Evolutionary conservation across 2,797 vertebrate species (phyloP), one percentile per base, ranked within the genome.

Genomic region (Phrynocephalus guinanensis): DNA sequence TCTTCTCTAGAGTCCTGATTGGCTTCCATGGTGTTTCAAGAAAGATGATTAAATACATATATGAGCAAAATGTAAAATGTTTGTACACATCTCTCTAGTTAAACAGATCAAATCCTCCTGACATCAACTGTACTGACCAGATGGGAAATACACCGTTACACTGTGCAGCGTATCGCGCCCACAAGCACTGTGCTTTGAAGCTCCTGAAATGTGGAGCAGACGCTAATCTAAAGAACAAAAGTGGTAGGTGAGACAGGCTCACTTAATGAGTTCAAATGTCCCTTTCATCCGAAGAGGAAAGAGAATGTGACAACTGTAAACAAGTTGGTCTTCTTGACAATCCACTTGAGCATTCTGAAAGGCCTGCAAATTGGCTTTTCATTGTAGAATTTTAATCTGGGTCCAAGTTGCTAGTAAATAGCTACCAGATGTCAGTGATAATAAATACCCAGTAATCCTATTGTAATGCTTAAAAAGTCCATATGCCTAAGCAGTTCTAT

Each of bases 61-160:
- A 3, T 86, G 80, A 85, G 44, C 4, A 82, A 6, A 87, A 81
- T 76, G 30, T 0, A 2, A 28, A 79, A 82, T 78, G 4, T 26
- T 86, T 68, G n/a, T 75, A 6, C 60, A 56, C 67, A 88, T 86
- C 88, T 86, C 89, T 86, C 50, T 91, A 99, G 98, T 96, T 99
- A 91, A 96, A 96, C 94, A 96, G 91, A 79, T 95, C 96, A 30
- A 97, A 96, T 28, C 96, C 97, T 84, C 97, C 97, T 70, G 95
- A 98, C 85, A 95, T 99, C 84, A 97, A 99, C 93, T 99, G 98
- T 91, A 97, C 94, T 33, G 98, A 99, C 93, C 96, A 96, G 20
- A 93, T 98, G 94, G 98, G 98, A 82, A 99, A 99, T 81, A 99
- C 98, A 0, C 98, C 98, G 0, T 95, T 99, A 92, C 98, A 99